Evolutionary conservation across 2,888 invertebrate species (phyloP).

Genomic region (Harpalus rufipes): DNA sequence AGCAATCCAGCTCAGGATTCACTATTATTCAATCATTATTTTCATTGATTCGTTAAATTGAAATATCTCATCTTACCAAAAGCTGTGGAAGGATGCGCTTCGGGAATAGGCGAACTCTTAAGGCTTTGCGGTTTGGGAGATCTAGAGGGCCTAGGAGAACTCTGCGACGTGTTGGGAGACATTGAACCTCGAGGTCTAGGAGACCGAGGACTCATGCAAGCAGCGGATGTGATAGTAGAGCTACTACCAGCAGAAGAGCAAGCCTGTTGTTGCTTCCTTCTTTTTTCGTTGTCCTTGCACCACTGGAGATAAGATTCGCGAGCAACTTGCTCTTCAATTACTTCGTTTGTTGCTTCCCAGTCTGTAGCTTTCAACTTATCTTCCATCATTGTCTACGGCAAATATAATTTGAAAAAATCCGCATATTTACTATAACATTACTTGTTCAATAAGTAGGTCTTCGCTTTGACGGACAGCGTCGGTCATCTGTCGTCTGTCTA

Average conservation of each 20-base stretch:
- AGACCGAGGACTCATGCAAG: conserved; percentile 74
- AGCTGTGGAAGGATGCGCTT: conserved; percentile 50
- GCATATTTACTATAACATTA: conserved; percentile 71
- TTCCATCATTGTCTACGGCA: conserved; percentile 88
- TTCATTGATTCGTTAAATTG: background rate
- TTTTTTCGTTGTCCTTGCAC: conserved; percentile 76
- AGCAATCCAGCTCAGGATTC: conserved; percentile 39
- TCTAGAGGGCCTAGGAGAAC: conserved; percentile 48
- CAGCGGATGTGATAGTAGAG: conserved; percentile 75
- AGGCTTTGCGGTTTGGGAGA: conserved; percentile 55
- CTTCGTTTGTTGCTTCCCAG: conserved; percentile 94
- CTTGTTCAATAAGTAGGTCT: conserved; percentile 89
- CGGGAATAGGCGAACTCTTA: conserved; percentile 52
- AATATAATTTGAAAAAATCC: conserved; percentile 13
- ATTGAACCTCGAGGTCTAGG: conserved; percentile 75
- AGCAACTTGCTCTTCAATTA: conserved; percentile 93
- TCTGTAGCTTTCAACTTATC: conserved; percentile 93
- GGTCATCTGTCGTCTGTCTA: conserved; percentile 84
- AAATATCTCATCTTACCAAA: conserved; percentile 1
- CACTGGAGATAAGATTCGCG: conserved; percentile 90
- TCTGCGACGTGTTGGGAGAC: conserved; percentile 71
- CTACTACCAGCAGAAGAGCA: conserved; percentile 74
- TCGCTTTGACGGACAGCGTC: conserved; percentile 89
- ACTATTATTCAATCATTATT: conserved; percentile 1
- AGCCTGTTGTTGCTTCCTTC: conserved; percentile 74